These are phyloP conservation scores for Phrynosoma platyrhinos DNA, from an alignment of 2,113 vertebrate genomes.

Conservation along the genomic window DNA sequence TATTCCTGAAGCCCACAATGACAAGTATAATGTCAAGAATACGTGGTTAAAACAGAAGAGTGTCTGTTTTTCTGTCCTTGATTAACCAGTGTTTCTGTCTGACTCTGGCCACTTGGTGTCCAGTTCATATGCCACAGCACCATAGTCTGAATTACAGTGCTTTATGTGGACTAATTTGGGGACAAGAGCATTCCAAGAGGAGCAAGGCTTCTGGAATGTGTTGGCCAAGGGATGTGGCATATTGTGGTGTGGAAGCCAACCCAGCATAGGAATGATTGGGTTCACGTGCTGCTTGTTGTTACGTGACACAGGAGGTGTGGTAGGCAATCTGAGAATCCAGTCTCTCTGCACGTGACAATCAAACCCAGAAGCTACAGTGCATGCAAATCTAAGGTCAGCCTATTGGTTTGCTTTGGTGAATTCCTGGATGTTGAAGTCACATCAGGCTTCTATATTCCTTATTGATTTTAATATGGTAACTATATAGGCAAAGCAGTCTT, in stretches of 20 bases:
- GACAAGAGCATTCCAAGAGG: neutral
- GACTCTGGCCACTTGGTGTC: neutral
- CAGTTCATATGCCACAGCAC: neutral
- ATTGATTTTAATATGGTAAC: neutral
- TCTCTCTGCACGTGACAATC: neutral
- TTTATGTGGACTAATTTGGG: no score
- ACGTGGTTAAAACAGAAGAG: neutral
- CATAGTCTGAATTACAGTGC: neutral
- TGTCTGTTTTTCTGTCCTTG: no score
- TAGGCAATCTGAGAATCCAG: neutral
- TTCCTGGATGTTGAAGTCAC: neutral
- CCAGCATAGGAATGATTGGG: neutral
- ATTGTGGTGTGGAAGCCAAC: neutral
- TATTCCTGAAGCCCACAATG: no score
- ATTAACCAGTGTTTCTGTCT: neutral
- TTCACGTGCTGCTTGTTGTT: conserved; percentile 5
- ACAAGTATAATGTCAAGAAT: neutral
- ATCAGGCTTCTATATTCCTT: neutral
- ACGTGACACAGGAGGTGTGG: conserved; percentile 5
- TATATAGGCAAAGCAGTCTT: neutral
- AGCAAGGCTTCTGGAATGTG: neutral
- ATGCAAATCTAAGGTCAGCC: neutral
- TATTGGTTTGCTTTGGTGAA: neutral
- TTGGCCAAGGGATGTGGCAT: neutral
- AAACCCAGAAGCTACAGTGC: neutral